Evolutionary conservation across 2,888 invertebrate genomes (phyloP), one percentile per base, ranked within the genome.

Genomic region (Deilephila elpenor): DNA sequence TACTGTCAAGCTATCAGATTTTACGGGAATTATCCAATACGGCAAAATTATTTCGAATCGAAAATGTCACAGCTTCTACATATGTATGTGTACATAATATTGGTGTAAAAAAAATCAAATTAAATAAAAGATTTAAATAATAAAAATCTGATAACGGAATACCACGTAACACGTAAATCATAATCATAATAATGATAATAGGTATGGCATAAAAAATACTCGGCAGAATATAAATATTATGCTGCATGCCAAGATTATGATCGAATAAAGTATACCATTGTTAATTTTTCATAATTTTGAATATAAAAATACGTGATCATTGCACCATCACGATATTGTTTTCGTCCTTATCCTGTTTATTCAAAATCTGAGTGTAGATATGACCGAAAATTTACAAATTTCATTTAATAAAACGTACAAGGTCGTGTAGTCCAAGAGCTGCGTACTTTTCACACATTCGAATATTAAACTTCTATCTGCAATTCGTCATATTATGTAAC

Each of bases 381-480:
- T 59, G 25, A 72, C 56, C 56, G 37, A 72, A 70, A 71, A 71
- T 56, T 72, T 17, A 64, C 56, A 53, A 59, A 72, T 56, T 72
- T 72, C 34, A 72, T 64, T 25, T 64, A 20, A 72, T 59, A 64
- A 37, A 25, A 5, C 25, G 17, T 64, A 59, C 64, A 64, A 72
- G 72, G 72, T 37, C 37, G n/a, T 59, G 0, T 62, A 59, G 72
- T 59, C 59, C 19, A 56, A 67, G 64, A 72, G 72, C 25, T 34
- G 34, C 14, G 8, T n/a, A 61, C 11, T 59, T 71, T 59, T 71
- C 1, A 25, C 17, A 37, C 29, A 5, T 61, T 5, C 17, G 14
- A 29, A 61, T 32, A 3, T 32, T 5, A 61, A 17, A 61, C 14
- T 29, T 14, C 11, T 25, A 25, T 59, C 11, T 8, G 19, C 37